Conservation (phyloP, 1,140 invertebrate species). For the Hylaeus anthracinus region DNA sequence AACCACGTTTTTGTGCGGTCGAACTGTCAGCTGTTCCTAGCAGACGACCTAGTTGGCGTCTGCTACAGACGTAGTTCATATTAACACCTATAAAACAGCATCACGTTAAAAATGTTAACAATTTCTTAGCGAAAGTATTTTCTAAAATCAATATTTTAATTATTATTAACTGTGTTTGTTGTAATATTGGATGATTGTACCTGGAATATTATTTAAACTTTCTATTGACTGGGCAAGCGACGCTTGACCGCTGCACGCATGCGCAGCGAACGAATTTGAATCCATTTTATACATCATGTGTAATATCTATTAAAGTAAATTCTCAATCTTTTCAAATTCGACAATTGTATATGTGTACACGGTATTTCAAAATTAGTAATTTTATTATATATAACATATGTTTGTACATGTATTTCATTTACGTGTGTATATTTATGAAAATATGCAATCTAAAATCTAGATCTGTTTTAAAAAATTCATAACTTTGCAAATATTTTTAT, state of each 20-base stretch:
- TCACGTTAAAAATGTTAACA: background rate
- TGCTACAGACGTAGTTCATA: constrained; percentile 32
- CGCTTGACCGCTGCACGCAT: constrained; percentile 11
- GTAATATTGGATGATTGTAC: background rate
- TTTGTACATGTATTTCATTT: too few relatives aligned
- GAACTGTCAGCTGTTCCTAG: constrained; percentile 51
- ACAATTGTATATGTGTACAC: too few relatives aligned
- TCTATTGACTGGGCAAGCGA: constrained; percentile 33
- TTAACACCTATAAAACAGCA: background rate
- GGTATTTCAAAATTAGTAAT: too few relatives aligned
- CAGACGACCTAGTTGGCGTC: constrained; percentile 61
- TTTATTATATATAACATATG: too few relatives aligned
- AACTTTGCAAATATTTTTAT: too few relatives aligned
- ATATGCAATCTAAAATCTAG: too few relatives aligned
- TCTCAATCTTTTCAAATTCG: background rate
- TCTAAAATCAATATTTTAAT: constrained; percentile 4
- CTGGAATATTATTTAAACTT: background rate
- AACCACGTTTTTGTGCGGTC: constrained; percentile 13
- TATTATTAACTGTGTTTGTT: background rate
- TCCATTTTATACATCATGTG: background rate
- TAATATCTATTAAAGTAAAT: too few relatives aligned
- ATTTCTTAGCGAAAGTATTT: background rate
- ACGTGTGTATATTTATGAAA: too few relatives aligned
- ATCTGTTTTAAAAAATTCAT: too few relatives aligned
- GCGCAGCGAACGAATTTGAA: constrained; percentile 28